Evolutionary conservation across 2,888 invertebrate genomes (phyloP).

Genomic region (Rotaria socialis): DNA sequence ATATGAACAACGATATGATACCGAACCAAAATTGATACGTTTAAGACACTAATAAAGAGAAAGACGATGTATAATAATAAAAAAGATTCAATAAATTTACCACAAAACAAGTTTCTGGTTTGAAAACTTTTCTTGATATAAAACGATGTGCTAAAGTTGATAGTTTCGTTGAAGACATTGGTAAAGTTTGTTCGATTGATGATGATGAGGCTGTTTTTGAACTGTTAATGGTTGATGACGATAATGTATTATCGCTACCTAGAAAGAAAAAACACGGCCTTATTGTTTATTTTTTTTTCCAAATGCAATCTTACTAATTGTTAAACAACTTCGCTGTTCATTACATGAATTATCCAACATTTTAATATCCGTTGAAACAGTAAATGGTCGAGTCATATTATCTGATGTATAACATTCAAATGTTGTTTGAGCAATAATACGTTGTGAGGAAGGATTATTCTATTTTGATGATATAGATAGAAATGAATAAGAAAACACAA

Average conservation of each 20-base stretch:
- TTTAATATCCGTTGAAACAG: neutral
- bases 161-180: neutral
- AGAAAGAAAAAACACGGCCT: neutral
- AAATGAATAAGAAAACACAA: neutral
- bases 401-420: neutral
- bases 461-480: neutral
- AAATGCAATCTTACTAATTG: neutral
- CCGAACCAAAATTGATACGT: conserved; percentile 34
- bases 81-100: neutral
- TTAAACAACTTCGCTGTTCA: neutral
- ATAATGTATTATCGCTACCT: neutral
- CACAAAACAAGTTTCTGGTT: conserved; percentile 36
- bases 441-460: neutral
- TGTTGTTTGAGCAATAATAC: conserved; percentile 17
- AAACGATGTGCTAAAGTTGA: neutral
- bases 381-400: conserved; percentile 16
- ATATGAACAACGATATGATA: conserved; percentile 23
- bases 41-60: neutral
- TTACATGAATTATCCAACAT: neutral
- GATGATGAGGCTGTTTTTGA: conserved; percentile 3
- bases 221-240: neutral
- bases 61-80: no score
- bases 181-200: conserved; percentile 23
- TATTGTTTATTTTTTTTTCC: no score
- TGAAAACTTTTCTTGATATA: conserved; percentile 26